phyloP scores from a whole-genome alignment of 2,888 invertebrate genomes.

The Sclerodermus sp. region DNA sequence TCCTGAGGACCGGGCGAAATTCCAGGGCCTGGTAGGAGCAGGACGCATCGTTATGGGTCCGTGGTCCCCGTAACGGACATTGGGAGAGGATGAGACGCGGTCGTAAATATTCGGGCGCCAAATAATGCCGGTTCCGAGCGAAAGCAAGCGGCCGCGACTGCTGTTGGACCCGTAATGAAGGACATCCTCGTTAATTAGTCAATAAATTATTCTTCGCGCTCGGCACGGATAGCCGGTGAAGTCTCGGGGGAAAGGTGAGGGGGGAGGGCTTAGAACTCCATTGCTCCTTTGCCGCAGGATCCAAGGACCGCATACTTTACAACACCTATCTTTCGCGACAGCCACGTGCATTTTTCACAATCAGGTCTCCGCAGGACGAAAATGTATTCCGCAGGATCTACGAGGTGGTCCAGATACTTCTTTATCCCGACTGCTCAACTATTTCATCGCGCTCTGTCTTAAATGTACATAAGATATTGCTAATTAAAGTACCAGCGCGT shows the following conservation, averaged over 20 bases:
- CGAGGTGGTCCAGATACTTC: constrained; percentile 30
- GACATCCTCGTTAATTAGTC: constrained; percentile 58
- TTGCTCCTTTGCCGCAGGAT: constrained; percentile 18
- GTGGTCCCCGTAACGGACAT: constrained; percentile 27
- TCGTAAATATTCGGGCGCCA: constrained; percentile 56
- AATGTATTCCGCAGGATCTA: constrained; percentile 35
- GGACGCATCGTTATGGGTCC: constrained; percentile 52
- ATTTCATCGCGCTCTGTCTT: too few relatives aligned
- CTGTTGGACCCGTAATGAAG: constrained; percentile 55
- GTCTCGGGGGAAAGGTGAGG: background rate
- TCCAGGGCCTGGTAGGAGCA: constrained; percentile 45
- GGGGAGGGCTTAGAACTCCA: too few relatives aligned
- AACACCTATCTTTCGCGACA: constrained; percentile 43
- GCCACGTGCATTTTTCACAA: constrained; percentile 38
- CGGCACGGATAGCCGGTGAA: constrained; percentile 30
- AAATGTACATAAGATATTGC: too few relatives aligned
- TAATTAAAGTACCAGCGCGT: too few relatives aligned
- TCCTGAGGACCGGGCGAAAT: constrained; percentile 26
- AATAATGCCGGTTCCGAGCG: constrained; percentile 51
- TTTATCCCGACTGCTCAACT: background rate
- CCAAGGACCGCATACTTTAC: constrained; percentile 44
- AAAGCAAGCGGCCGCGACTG: constrained; percentile 41
- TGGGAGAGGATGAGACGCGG: constrained; percentile 36
- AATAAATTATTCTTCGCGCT: constrained; percentile 55
- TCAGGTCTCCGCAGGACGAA: constrained; percentile 36